phyloP scores from a whole-genome alignment of 2,113 vertebrate species.

The Nerophis lumbriciformis region DNA sequence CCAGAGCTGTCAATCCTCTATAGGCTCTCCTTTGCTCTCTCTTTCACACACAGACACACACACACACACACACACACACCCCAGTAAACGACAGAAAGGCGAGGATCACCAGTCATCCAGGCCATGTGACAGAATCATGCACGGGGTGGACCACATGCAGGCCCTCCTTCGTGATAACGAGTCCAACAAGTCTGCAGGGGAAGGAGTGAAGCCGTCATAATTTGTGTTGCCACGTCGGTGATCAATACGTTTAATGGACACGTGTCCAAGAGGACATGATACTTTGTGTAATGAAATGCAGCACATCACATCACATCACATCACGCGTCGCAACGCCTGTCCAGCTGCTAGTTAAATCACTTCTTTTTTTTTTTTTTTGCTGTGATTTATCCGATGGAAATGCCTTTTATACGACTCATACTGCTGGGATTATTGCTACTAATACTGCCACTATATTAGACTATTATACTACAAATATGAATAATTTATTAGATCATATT shows the following conservation, averaged over 20 bases:
- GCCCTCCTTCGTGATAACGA: slow-evolving; percentile 36
- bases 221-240: slow-evolving; percentile 40
- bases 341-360: too few species aligned
- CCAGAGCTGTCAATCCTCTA: slow-evolving; percentile 96
- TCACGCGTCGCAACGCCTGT: too few species aligned
- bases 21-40: slow-evolving; percentile 83
- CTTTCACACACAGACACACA: slow-evolving; percentile 16
- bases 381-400: too few species aligned
- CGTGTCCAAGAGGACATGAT: slow-evolving; percentile 24
- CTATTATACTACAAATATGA: too few species aligned
- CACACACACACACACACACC: slow-evolving; percentile 11
- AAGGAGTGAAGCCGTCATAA: slow-evolving; percentile 15
- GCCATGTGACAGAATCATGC: slow-evolving; percentile 13
- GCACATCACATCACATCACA: too few species aligned
- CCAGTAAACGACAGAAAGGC: slow-evolving; percentile 29
- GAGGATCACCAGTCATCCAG: slow-evolving; percentile 22
- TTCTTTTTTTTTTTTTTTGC: too few species aligned
- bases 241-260: slow-evolving; percentile 58
- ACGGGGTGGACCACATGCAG: neutral
- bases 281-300: too few species aligned
- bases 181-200: slow-evolving; percentile 2
- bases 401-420: too few species aligned
- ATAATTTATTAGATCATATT: too few species aligned
- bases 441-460: too few species aligned
- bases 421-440: too few species aligned